phyloP scores from a whole-genome alignment of 2,797 vertebrate species.

The Chiroxiphia lanceolata region DNA sequence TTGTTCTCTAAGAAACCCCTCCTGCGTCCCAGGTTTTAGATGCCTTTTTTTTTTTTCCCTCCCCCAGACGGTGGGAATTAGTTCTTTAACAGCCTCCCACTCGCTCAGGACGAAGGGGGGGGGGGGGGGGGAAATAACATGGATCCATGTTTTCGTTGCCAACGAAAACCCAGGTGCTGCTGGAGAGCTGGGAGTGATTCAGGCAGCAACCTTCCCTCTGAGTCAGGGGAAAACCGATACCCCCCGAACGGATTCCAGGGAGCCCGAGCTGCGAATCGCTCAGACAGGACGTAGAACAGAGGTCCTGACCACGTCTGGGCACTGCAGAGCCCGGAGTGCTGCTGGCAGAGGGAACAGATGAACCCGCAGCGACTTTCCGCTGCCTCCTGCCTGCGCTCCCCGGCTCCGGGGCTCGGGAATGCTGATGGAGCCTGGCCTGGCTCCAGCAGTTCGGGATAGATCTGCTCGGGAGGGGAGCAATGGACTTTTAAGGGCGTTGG shows the following conservation, averaged over 20 bases:
- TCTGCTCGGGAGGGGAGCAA: background rate
- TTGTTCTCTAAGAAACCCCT: background rate
- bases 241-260: background rate
- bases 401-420: background rate
- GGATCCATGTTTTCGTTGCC: no score
- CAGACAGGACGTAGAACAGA: slow-evolving; percentile 15
- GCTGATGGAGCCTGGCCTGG: background rate
- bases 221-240: slow-evolving; percentile 58
- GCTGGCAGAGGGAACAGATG: background rate
- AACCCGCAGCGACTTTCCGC: background rate
- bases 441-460: background rate
- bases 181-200: background rate
- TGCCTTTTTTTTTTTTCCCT: background rate
- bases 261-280: background rate
- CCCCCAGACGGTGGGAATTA: slow-evolving; percentile 19
- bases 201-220: slow-evolving; percentile 32
- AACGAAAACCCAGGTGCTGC: slow-evolving; percentile 63
- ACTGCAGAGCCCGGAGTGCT: background rate
- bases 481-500: background rate
- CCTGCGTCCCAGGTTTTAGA: background rate
- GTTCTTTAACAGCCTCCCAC: slow-evolving; percentile 37
- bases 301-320: background rate
- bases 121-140: no score
- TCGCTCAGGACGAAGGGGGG: background rate
- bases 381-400: background rate